These are phyloP conservation scores for Panagrolaimus sp. DNA, from an alignment of 1,140 invertebrate species.

Conservation along the genomic window DNA sequence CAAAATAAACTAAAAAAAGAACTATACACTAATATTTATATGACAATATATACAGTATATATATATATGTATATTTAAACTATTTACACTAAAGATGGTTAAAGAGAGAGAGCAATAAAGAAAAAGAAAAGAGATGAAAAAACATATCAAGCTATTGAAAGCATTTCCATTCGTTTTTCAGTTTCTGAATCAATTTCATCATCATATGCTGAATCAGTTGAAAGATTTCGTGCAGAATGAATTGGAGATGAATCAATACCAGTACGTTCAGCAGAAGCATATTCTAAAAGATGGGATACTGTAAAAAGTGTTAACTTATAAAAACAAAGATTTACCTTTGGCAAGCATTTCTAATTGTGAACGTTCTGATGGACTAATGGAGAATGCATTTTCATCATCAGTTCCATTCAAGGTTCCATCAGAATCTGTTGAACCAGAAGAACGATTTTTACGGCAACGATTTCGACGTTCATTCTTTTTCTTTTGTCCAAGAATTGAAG, in stretches of 20 bases:
- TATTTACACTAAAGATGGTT: too few relatives aligned
- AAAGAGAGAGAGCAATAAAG: too few relatives aligned
- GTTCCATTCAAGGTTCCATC: neutral
- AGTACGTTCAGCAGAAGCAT: neutral
- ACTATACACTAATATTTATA: too few relatives aligned
- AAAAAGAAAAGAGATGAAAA: too few relatives aligned
- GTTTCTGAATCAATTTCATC: neutral
- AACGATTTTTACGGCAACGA: neutral
- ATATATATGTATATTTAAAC: too few relatives aligned
- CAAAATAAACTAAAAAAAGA: too few relatives aligned
- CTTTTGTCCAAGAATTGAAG: neutral
- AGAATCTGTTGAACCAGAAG: neutral
- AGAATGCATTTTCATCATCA: conserved; percentile 1
- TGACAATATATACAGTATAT: too few relatives aligned
- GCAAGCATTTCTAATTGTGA: neutral
- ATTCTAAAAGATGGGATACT: neutral
- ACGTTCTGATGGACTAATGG: neutral
- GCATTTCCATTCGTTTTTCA: too few relatives aligned
- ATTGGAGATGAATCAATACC: neutral
- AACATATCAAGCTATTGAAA: too few relatives aligned
- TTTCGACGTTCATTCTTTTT: neutral
- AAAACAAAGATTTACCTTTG: neutral
- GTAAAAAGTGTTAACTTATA: neutral
- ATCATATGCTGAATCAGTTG: conserved; percentile 1
- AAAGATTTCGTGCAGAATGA: neutral